Base-by-base conservation (phyloP, 2,888 invertebrate species). In the Embidobia sp. region DNA sequence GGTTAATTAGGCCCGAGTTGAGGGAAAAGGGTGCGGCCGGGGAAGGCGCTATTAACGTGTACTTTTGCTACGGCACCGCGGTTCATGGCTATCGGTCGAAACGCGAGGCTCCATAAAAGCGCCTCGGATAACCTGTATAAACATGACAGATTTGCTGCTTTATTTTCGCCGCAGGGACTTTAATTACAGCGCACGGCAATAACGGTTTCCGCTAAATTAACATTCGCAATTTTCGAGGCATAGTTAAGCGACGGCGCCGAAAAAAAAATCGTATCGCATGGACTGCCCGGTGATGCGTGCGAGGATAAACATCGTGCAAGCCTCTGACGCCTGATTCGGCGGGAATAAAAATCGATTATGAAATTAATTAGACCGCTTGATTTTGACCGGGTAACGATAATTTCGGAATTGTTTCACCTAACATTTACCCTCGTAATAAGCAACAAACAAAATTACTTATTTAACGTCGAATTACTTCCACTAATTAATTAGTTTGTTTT, bases 31-130 rank as follows among this genome's bases (percentile, higher is more conserved):
- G n/a, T n/a, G 27, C 26, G 49, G 49, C n/a, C n/a, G n/a, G n/a
- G n/a, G n/a, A n/a, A 46, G 64, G 33, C 64, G 72, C 64, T 40
- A 48, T 64, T 55, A 31, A 64, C 55, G 15, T 7, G 11, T 57
- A 57, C 64, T 59, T 66, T 59, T 73, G 66, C 66, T 66, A 64
- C 73, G 66, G 73, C 37, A 51, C 13, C n/a, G 22, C 18, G 42
- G 10, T 61, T 61, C 51, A 72, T 63, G 46, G 55, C 51, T 72
- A 63, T 46, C 16, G 42, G 53, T 61, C 51, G 48, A 57, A 49
- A 31, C 29, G 31, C 31, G 37, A 22, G 33, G 7, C 48, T 33
- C 59, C 27, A 70, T 61, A 53, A 70, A 70, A 61, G 19, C 16
- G 26, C 6, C 40, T 29, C 49, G 31, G 67, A 55, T 69, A 15